These are phyloP conservation scores for Ischnura elegans DNA, from an alignment of 2,888 invertebrate genomes.

Conservation along the genomic window DNA sequence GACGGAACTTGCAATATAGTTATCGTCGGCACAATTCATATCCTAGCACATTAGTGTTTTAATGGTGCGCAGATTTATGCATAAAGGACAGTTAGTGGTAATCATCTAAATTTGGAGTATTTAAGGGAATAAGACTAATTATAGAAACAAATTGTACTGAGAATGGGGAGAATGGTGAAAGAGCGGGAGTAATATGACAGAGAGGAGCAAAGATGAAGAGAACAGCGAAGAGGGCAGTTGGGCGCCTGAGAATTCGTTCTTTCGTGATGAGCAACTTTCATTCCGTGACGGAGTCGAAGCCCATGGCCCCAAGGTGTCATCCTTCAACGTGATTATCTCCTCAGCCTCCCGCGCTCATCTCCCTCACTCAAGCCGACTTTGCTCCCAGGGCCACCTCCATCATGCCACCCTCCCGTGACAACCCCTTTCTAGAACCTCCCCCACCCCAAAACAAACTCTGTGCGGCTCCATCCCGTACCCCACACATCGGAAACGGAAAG, in stretches of 20 bases:
- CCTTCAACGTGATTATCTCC: constrained; percentile 64
- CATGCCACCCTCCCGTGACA: not conserved
- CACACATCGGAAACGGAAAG: constrained; percentile 28
- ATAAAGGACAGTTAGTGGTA: too few relatives aligned
- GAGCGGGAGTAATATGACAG: not conserved
- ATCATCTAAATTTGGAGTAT: too few relatives aligned
- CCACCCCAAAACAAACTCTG: constrained; percentile 44
- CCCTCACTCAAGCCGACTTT: constrained; percentile 39
- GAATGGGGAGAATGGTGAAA: not conserved
- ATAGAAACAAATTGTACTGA: too few relatives aligned
- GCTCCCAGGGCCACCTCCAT: not conserved
- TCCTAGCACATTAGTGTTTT: too few relatives aligned
- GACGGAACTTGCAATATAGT: too few relatives aligned
- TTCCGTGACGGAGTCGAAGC: constrained; percentile 52
- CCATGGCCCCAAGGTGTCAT: constrained; percentile 57
- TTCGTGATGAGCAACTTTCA: constrained; percentile 58
- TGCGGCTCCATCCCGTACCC: constrained; percentile 48
- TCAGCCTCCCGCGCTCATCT: constrained; percentile 62
- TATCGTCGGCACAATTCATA: too few relatives aligned
- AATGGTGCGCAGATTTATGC: too few relatives aligned
- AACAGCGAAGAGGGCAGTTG: not conserved
- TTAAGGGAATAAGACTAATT: too few relatives aligned
- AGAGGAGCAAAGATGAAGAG: not conserved
- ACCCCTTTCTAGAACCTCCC: not conserved
- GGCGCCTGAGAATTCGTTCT: not conserved